These are phyloP conservation scores for Andrena minutula DNA, from an alignment of 2,888 invertebrate species.

Conservation along the genomic window DNA sequence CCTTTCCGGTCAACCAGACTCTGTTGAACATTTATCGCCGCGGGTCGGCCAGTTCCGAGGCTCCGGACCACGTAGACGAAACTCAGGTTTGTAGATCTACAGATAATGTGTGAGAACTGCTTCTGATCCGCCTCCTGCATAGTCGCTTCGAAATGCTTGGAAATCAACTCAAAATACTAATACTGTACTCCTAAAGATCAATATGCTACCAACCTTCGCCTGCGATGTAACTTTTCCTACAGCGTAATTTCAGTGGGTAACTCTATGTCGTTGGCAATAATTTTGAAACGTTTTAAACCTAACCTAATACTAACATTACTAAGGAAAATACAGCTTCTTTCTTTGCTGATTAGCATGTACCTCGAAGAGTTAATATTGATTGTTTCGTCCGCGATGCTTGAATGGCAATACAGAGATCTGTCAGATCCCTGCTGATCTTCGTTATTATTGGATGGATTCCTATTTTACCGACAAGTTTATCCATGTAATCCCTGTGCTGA, in stretches of 20 bases:
- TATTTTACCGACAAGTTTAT: constrained; percentile 42
- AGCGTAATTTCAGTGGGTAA: too few relatives aligned
- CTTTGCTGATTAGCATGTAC: too few relatives aligned
- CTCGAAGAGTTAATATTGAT: neutral
- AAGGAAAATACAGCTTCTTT: too few relatives aligned
- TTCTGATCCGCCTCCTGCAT: neutral
- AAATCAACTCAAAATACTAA: too few relatives aligned
- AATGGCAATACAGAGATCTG: constrained; percentile 25
- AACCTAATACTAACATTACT: too few relatives aligned
- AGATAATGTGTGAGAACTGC: constrained; percentile 41
- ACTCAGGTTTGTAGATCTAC: constrained; percentile 80
- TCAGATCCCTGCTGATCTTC: constrained; percentile 21
- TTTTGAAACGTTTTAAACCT: too few relatives aligned
- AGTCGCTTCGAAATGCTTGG: neutral
- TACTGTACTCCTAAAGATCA: too few relatives aligned
- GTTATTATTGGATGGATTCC: neutral
- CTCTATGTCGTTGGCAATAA: too few relatives aligned
- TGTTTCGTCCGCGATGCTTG: neutral
- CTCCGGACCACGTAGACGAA: constrained; percentile 78
- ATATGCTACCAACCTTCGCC: too few relatives aligned
- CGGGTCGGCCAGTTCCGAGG: constrained; percentile 83
- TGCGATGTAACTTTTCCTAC: too few relatives aligned
- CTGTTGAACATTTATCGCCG: constrained; percentile 85
- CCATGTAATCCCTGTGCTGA: neutral
- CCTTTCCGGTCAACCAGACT: constrained; percentile 85